A percentile compares a stretch with the other conserved stretches of the same genome.
phyloP scores from a whole-genome alignment of 1,140 invertebrate species.

The Heliconius melpomene region DNA sequence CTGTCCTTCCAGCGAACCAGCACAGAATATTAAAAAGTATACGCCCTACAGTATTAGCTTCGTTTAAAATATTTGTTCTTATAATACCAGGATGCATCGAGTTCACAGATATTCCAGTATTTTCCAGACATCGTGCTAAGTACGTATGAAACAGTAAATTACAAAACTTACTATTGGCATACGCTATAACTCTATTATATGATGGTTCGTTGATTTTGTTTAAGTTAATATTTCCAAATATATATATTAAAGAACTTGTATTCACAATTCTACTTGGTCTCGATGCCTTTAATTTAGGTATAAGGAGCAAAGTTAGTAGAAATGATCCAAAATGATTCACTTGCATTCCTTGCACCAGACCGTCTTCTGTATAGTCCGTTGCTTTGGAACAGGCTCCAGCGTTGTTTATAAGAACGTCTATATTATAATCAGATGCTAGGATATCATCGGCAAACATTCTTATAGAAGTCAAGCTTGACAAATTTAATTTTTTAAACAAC shows the following conservation, averaged over 20 bases:
- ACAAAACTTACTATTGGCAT: constrained; percentile 91
- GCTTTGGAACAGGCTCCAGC: constrained; percentile 83
- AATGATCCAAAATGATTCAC: constrained; percentile 94
- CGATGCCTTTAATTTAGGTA: constrained; percentile 87
- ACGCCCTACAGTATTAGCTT: constrained; percentile 1
- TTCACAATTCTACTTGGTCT: constrained; percentile 89
- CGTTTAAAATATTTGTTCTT: constrained; percentile 22
- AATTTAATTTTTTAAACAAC: constrained; percentile 82
- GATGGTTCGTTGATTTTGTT: constrained; percentile 51
- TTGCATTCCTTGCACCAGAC: constrained; percentile 91
- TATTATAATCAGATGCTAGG: constrained; percentile 83
- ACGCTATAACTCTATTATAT: constrained; percentile 72
- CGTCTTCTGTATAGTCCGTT: constrained; percentile 85
- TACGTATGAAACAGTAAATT: constrained; percentile 68
- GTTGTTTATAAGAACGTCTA: constrained; percentile 88
- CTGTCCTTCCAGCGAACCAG: constrained; percentile 19
- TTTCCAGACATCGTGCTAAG: not conserved
- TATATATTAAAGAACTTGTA: constrained; percentile 91
- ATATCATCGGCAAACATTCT: constrained; percentile 86
- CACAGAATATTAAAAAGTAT: constrained; percentile 17
- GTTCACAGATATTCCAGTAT: constrained; percentile 21
- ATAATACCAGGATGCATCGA: constrained; percentile 23
- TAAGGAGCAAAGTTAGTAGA: constrained; percentile 85
- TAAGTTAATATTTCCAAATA: constrained; percentile 86
- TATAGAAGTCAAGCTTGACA: constrained; percentile 86